Conservation (phyloP, 2,113 vertebrate genomes). For the Centrocercus urophasianus region DNA sequence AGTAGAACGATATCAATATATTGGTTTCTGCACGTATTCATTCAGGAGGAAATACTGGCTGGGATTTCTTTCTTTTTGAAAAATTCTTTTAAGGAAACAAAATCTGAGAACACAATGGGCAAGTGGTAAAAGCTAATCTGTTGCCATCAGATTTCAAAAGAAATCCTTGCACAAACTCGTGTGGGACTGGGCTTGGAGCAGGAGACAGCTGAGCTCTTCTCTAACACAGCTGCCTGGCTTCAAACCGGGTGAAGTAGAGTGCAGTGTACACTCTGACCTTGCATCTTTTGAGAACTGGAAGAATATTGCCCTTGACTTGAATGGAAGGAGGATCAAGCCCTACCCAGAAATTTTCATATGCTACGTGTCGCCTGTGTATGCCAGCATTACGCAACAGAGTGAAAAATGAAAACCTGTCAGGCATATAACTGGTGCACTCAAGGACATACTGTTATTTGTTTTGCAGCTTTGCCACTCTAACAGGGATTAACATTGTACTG, state of each 20-base stretch:
- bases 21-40: neutral
- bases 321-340: slow-evolving; percentile 13
- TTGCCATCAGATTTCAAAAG: slow-evolving; percentile 13
- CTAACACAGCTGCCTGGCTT: neutral
- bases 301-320: slow-evolving; percentile 24
- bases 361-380: neutral
- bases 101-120: neutral
- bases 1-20: neutral
- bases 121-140: neutral
- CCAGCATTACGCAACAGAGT: slow-evolving; percentile 48
- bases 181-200: neutral
- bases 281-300: neutral
- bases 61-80: neutral
- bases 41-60: neutral
- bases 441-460: slow-evolving; percentile 68
- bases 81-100: neutral
- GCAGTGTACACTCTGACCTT: neutral
- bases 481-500: slow-evolving; percentile 40
- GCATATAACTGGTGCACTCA: slow-evolving; percentile 45
- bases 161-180: neutral
- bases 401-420: slow-evolving; percentile 58
- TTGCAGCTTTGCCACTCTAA: slow-evolving; percentile 36
- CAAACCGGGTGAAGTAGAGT: fast-evolving
- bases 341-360: neutral
- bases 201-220: neutral